Evolutionary conservation across 1,140 invertebrate genomes (phyloP).

Genomic region (Leucophenga varia): DNA sequence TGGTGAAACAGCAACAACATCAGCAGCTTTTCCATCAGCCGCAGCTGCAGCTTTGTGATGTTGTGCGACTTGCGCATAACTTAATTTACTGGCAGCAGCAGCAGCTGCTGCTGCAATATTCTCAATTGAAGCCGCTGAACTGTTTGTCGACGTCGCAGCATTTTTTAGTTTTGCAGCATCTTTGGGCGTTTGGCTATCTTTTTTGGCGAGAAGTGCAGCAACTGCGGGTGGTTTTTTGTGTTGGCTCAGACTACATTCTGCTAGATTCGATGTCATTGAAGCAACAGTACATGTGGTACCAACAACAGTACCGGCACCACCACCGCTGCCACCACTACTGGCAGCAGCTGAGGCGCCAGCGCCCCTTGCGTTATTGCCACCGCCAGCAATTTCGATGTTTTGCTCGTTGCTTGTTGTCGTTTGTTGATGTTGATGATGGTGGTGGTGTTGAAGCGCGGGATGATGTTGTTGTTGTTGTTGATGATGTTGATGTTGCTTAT

Average conservation of each 20-base stretch:
- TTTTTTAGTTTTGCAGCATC: conserved; percentile 43
- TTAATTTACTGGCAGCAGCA: conserved; percentile 64
- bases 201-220: conserved; percentile 42
- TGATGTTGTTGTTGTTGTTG: conserved; percentile 10
- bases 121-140: conserved; percentile 56
- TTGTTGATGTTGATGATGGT: conserved; percentile 16
- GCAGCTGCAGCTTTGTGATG: conserved; percentile 61
- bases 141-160: conserved; percentile 40
- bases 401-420: conserved; percentile 17
- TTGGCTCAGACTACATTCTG: conserved; percentile 39
- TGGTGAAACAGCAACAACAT: conserved; percentile 13
- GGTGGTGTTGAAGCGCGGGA: conserved; percentile 7
- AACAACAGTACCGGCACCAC: conserved; percentile 44
- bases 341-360: conserved; percentile 25
- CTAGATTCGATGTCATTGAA: conserved; percentile 32
- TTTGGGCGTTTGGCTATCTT: conserved; percentile 31
- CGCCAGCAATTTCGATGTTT: conserved; percentile 55
- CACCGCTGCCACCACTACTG: conserved; percentile 15
- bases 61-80: conserved; percentile 83
- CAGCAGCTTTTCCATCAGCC: conserved; percentile 28
- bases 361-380: conserved; percentile 60
- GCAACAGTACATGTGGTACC: conserved; percentile 34
- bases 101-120: conserved; percentile 30
- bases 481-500: conserved; percentile 42
- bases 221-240: conserved; percentile 43